Evolutionary conservation across 2,113 vertebrate species (phyloP).

Genomic region (Hyla sarda): DNA sequence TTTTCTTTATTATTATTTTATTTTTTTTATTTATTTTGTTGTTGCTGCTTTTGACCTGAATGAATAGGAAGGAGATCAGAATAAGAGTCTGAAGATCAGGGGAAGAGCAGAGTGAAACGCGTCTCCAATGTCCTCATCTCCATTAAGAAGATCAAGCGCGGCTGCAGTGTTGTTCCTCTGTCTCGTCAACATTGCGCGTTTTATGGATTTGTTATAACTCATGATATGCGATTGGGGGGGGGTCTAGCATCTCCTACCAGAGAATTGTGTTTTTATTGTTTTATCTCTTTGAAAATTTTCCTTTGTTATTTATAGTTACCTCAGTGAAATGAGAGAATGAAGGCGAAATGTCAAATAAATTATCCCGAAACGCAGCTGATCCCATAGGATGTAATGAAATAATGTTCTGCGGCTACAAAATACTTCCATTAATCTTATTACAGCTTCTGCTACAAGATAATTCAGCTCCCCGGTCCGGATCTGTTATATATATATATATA

Average conservation of each 20-base stretch:
- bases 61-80: neutral
- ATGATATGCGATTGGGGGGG: neutral
- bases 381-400: slow-evolving; percentile 67
- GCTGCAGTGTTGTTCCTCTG: neutral
- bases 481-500: too few relatives aligned
- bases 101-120: neutral
- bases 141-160: slow-evolving; percentile 1
- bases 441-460: neutral
- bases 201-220: slow-evolving; percentile 31
- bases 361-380: slow-evolving; percentile 68
- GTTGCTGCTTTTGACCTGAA: too few relatives aligned
- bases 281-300: neutral
- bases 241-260: neutral
- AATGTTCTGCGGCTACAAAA: slow-evolving; percentile 61
- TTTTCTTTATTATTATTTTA: too few relatives aligned
- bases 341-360: slow-evolving; percentile 68
- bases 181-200: neutral
- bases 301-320: slow-evolving; percentile 47
- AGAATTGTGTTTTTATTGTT: slow-evolving; percentile 21
- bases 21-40: too few relatives aligned
- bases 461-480: neutral
- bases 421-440: slow-evolving; percentile 65
- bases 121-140: neutral
- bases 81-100: neutral
- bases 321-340: slow-evolving; percentile 64